These are phyloP conservation scores for Dendrocincla fuliginosa DNA, from an alignment of 2,797 vertebrate genomes.

Conservation along the genomic window DNA sequence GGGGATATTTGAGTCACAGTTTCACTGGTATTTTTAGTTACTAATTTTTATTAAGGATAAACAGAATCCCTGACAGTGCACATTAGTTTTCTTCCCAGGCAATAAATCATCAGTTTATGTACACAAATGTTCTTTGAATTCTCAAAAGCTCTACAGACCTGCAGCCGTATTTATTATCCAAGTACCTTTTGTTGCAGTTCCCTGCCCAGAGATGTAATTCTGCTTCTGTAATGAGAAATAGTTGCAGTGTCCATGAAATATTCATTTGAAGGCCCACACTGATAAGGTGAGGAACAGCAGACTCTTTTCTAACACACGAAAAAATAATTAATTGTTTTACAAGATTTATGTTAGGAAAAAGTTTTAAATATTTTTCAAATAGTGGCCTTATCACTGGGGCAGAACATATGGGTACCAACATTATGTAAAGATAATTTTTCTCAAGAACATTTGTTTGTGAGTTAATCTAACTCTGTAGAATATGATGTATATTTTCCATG, in stretches of 20 bases:
- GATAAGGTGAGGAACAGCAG: background rate
- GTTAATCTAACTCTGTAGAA: background rate
- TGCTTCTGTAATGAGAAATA: slow-evolving; percentile 42
- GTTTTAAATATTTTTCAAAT: slow-evolving; percentile 2
- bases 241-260: slow-evolving; percentile 15
- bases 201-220: slow-evolving; percentile 34
- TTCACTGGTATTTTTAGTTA: slow-evolving; percentile 35
- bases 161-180: slow-evolving; percentile 27
- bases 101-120: slow-evolving; percentile 50
- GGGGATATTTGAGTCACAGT: background rate
- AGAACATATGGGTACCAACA: background rate
- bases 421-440: slow-evolving; percentile 7
- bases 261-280: background rate
- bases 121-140: slow-evolving; percentile 37
- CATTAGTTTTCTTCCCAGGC: slow-evolving; percentile 44
- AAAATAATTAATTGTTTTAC: slow-evolving; percentile 28
- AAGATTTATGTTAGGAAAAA: slow-evolving; percentile 51
- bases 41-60: slow-evolving; percentile 60
- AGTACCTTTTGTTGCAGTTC: slow-evolving; percentile 9
- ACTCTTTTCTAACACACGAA: background rate
- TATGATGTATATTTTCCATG: background rate
- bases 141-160: slow-evolving; percentile 33
- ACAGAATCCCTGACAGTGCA: slow-evolving; percentile 42
- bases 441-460: background rate
- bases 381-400: slow-evolving; percentile 8